Evolutionary conservation across 92 coral and sea anemone genomes (phyloP).

Genomic region (Bergia puertoricense): DNA sequence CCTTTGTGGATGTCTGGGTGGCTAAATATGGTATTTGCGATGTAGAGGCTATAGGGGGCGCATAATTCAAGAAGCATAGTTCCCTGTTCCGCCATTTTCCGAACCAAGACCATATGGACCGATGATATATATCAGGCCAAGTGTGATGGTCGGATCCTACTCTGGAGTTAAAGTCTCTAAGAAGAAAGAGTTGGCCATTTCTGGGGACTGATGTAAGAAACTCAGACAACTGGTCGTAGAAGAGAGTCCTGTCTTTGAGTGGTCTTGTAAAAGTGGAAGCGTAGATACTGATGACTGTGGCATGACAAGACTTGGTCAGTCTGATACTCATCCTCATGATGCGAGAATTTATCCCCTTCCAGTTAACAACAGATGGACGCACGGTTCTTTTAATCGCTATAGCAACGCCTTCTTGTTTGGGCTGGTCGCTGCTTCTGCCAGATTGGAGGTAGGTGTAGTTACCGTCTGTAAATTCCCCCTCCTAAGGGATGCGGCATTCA

Average conservation of each 20-base stretch:
- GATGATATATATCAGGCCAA: not conserved
- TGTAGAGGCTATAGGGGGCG: not conserved
- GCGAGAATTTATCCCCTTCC: no score
- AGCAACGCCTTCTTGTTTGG: no score
- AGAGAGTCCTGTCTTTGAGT: conserved; percentile 1
- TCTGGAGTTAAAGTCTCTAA: not conserved
- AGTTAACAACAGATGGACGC: no score
- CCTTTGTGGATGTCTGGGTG: not conserved
- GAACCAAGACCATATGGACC: not conserved
- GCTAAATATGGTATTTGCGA: not conserved
- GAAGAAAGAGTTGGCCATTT: not conserved
- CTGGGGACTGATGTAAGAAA: not conserved
- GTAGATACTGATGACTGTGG: conserved; percentile 5
- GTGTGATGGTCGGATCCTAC: not conserved
- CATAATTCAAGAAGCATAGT: not conserved
- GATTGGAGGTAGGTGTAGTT: no score
- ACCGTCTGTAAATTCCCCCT: no score
- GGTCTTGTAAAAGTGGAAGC: not conserved
- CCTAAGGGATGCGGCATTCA: not conserved
- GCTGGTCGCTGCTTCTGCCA: no score
- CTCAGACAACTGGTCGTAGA: not conserved
- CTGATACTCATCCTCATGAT: no score
- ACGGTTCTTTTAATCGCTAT: no score
- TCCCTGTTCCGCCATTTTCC: not conserved
- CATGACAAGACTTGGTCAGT: not conserved